Evolutionary conservation across 1,140 invertebrate species (phyloP).

Genomic region (Aphelinus certus): DNA sequence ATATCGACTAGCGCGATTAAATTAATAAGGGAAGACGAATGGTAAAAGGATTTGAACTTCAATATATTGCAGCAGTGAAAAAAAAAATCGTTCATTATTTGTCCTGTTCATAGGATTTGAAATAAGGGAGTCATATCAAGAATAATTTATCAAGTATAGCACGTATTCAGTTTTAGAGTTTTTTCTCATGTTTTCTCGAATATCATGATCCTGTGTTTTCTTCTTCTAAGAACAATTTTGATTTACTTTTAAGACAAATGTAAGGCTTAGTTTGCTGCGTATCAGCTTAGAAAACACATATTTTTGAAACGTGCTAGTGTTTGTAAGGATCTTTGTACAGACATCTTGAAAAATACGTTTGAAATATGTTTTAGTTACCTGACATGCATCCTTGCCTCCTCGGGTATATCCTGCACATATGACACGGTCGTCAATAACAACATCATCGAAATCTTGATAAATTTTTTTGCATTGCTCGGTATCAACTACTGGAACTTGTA

Average conservation of each 20-base stretch:
- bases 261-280: too few relatives aligned
- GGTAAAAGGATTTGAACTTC: background rate
- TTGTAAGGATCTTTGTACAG: background rate
- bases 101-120: too few relatives aligned
- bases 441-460: conserved; percentile 68
- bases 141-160: too few relatives aligned
- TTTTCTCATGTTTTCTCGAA: too few relatives aligned
- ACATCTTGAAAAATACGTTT: conserved; percentile 2
- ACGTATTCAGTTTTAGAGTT: too few relatives aligned
- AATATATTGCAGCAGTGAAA: background rate
- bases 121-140: too few relatives aligned
- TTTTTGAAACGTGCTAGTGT: too few relatives aligned
- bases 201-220: too few relatives aligned
- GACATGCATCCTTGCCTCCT: conserved; percentile 86
- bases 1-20: background rate
- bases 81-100: background rate
- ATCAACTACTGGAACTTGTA: conserved; percentile 76
- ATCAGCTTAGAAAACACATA: too few relatives aligned
- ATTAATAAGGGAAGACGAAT: background rate
- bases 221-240: too few relatives aligned
- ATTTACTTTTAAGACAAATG: too few relatives aligned
- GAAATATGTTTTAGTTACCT: conserved; percentile 59
- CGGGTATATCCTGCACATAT: conserved; percentile 78
- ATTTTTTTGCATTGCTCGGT: conserved; percentile 66
- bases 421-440: conserved; percentile 72